phyloP scores from a whole-genome alignment of 2,113 vertebrate species.

The Nematolebias whitei region DNA sequence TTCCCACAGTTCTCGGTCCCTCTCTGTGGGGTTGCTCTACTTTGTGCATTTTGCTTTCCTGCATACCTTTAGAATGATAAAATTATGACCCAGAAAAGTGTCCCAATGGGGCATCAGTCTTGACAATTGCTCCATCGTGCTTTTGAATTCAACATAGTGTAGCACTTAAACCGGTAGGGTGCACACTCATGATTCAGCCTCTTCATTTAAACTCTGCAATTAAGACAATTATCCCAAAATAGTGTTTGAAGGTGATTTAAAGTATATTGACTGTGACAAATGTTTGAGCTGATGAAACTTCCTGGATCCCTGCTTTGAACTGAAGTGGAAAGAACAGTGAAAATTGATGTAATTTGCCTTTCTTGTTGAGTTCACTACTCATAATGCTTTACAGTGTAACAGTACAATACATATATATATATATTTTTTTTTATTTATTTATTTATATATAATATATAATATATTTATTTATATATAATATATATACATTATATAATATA shows the following conservation, averaged over 20 bases:
- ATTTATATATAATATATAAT: too few species aligned
- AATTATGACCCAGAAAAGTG: slow-evolving; percentile 54
- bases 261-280: slow-evolving; percentile 52
- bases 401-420: too few species aligned
- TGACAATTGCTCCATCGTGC: slow-evolving; percentile 24
- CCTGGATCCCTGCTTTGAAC: slow-evolving; percentile 9
- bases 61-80: slow-evolving; percentile 34
- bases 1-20: slow-evolving; percentile 21
- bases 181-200: slow-evolving; percentile 10
- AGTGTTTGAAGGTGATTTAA: slow-evolving; percentile 55
- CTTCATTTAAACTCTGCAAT: slow-evolving; percentile 41
- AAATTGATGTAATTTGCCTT: not conserved
- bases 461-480: too few species aligned
- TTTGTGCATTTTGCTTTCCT: slow-evolving; percentile 44
- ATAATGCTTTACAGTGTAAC: not conserved
- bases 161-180: slow-evolving; percentile 20
- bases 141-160: slow-evolving; percentile 21
- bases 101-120: slow-evolving; percentile 17
- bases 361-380: not conserved
- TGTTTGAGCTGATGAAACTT: slow-evolving; percentile 40
- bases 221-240: slow-evolving; percentile 57
- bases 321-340: not conserved
- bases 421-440: too few species aligned
- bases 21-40: slow-evolving; percentile 22
- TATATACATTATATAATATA: too few species aligned